These are phyloP conservation scores for Drosophila kuntzei DNA, from an alignment of 2,888 invertebrate genomes.

Conservation along the genomic window DNA sequence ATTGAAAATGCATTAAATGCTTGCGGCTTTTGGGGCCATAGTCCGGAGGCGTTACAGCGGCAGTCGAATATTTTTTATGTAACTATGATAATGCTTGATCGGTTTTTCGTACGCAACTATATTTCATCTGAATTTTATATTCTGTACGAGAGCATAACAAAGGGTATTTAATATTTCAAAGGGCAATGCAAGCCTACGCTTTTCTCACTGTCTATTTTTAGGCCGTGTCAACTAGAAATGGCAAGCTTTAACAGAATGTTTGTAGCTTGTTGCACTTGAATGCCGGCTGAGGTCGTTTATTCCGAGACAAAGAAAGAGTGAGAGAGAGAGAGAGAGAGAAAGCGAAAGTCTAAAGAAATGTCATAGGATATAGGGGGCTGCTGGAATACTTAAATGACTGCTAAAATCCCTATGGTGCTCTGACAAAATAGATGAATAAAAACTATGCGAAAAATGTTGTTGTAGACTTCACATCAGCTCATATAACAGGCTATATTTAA, in stretches of 20 bases:
- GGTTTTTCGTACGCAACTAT: background rate
- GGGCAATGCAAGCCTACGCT: background rate
- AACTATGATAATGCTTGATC: slow-evolving; percentile 5
- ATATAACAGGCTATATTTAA: background rate
- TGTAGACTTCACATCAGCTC: background rate
- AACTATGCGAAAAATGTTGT: slow-evolving; percentile 16
- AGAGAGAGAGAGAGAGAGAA: background rate
- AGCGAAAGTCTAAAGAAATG: background rate
- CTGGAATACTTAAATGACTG: slow-evolving; percentile 21
- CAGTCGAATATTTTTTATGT: background rate
- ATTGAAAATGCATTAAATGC: slow-evolving; percentile 71
- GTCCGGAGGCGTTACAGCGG: background rate
- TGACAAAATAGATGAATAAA: background rate
- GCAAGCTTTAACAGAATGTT: slow-evolving; percentile 21
- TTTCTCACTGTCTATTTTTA: slow-evolving; percentile 2
- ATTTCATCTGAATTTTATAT: slow-evolving; percentile 7
- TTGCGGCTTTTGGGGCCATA: slow-evolving; percentile 36
- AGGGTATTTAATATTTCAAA: background rate
- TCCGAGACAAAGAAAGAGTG: background rate
- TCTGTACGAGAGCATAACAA: background rate
- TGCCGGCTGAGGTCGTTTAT: slow-evolving; percentile 18
- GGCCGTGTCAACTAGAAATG: slow-evolving; percentile 6
- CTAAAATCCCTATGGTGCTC: background rate
- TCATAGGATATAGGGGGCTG: background rate
- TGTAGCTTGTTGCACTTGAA: slow-evolving; percentile 40